Base-by-base conservation (phyloP, 2,113 vertebrate genomes). In the Hyperopisus bebe region DNA sequence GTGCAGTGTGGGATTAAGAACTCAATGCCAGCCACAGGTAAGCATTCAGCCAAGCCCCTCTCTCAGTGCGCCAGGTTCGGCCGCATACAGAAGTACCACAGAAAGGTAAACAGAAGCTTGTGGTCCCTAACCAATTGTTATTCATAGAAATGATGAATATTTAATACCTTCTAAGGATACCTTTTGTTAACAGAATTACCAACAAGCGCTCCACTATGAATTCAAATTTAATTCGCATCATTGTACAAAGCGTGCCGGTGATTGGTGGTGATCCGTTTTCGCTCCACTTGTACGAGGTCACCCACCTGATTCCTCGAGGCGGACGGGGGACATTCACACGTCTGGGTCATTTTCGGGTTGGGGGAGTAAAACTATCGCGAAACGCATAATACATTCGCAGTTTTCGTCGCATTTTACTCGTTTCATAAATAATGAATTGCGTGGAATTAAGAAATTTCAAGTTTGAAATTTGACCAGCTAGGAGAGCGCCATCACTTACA, bases 111-210 rank as follows among this genome's bases (percentile, higher is more conserved):
- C 92, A 92, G 88, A 91, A 91, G 53, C 90, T 42, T 46, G 82
- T 88, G 85, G 83, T 90, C 87, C 86, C 90, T 62, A 55, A 88
- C 90, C 90, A 89, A 90, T 90, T 88, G 86, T 88, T 90, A 90
- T 90, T 90, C 90, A 90, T 90, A 89, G 88, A 90, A 35, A 42
- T 82, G 90, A 93, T 95, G 92, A 94, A 96, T 95, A 94, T 94
- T 95, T 95, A 93, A 96, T 95, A 92, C 93, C 89, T 93, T 95
- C 94, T 95, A 94, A 95, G 94, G 93, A 94, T 94, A 94, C 94
- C 93, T 94, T 94, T 95, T 96, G 96, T 96, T 95, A 96, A 96
- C 95, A 95, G 95, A 96, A 96, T 95, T 95, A 95, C 93, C 92
- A 94, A 95, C 95, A 96, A 94, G 94, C 94, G 92, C 92, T 62